A percentile compares a stretch with the other conserved stretches of the same genome.
Conservation (phyloP, 2,113 vertebrate species). For the Gymnarchus niloticus region DNA sequence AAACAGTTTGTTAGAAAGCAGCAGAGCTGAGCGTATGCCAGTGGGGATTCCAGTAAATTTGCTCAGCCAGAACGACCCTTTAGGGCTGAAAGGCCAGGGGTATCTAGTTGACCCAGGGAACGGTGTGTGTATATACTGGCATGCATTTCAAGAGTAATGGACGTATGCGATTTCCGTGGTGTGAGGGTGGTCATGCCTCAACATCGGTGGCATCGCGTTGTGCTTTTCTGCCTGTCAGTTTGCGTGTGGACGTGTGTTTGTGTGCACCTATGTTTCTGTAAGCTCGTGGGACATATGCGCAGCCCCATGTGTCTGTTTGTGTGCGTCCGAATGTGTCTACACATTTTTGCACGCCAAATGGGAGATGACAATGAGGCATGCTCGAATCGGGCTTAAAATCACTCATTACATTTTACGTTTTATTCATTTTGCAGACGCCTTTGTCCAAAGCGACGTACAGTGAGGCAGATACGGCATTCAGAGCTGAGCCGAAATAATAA, state of each 20-base stretch:
- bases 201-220: background rate
- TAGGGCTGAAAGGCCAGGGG: too few species aligned
- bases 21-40: background rate
- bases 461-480: too few species aligned
- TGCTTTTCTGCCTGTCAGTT: too few species aligned
- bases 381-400: background rate
- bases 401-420: too few species aligned
- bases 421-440: slow-evolving; percentile 37
- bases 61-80: background rate
- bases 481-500: slow-evolving; percentile 31
- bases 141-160: background rate
- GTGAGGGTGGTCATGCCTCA: slow-evolving; percentile 8
- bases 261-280: background rate
- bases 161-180: background rate
- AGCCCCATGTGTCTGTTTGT: background rate
- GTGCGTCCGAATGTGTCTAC: slow-evolving; percentile 2
- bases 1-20: background rate
- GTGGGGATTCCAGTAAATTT: background rate
- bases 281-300: background rate
- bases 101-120: too few species aligned
- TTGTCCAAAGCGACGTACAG: too few species aligned
- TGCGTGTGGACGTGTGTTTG: background rate
- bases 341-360: background rate
- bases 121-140: background rate
- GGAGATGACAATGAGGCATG: slow-evolving; percentile 21